These are phyloP conservation scores for Urechis unicinctus DNA, from an alignment of 2,888 invertebrate species.

Conservation along the genomic window DNA sequence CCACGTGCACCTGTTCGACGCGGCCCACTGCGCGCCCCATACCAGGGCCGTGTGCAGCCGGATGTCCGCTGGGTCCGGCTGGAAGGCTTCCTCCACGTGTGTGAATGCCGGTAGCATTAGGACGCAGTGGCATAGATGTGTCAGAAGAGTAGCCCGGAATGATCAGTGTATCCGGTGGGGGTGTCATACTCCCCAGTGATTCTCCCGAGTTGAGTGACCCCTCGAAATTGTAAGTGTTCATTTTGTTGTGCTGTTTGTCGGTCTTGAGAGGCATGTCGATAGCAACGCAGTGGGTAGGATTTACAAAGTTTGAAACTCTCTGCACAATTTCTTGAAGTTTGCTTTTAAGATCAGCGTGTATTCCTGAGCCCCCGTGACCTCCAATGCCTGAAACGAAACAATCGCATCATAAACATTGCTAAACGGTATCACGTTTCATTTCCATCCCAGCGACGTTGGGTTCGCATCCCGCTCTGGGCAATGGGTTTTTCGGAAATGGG, in stretches of 20 bases:
- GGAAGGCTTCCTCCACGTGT: neutral
- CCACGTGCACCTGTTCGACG: conserved; percentile 31
- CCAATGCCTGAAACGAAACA: conserved; percentile 36
- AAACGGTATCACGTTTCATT: too few relatives aligned
- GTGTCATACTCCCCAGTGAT: neutral
- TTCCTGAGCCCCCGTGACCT: conserved; percentile 49
- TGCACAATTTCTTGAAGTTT: conserved; percentile 45
- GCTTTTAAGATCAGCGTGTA: conserved; percentile 44
- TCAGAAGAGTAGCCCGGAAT: neutral
- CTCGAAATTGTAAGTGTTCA: neutral
- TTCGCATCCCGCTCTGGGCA: too few relatives aligned
- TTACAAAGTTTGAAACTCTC: conserved; percentile 32
- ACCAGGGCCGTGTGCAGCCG: neutral
- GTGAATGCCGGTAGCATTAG: neutral
- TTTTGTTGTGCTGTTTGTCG: neutral
- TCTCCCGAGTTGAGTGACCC: neutral
- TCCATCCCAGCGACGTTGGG: too few relatives aligned
- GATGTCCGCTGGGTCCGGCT: neutral
- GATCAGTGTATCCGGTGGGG: neutral
- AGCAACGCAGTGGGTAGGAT: too few relatives aligned
- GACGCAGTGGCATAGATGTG: neutral
- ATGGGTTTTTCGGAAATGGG: too few relatives aligned
- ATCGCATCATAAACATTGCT: neutral
- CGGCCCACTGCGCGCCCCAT: neutral
- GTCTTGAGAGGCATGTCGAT: conserved; percentile 1